Conservation (phyloP, 2,888 invertebrate species). For the Himalopsyche japonica region DNA sequence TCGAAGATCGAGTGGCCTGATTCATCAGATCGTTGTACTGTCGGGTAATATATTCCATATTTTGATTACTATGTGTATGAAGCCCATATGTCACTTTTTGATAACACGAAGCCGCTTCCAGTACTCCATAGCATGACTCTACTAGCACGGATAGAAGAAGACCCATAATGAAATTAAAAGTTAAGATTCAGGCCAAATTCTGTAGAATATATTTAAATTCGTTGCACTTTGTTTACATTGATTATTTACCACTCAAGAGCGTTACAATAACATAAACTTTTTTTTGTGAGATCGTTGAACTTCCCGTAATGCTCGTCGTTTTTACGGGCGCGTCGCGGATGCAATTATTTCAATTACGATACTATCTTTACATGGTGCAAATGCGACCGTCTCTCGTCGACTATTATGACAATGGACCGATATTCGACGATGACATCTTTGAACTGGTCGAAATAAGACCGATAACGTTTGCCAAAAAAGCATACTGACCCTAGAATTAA, state of each 20-base stretch:
- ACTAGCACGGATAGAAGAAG: conserved; percentile 74
- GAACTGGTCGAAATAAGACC: conserved; percentile 62
- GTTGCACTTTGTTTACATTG: neutral
- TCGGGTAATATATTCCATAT: conserved; percentile 53
- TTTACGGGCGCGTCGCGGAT: neutral
- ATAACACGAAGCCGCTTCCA: conserved; percentile 68
- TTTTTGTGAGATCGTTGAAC: neutral
- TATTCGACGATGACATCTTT: conserved; percentile 57
- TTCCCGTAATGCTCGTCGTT: neutral
- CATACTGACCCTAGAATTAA: conserved; percentile 55
- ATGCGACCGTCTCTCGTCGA: conserved; percentile 24
- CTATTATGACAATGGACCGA: conserved; percentile 46
- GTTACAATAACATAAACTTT: neutral
- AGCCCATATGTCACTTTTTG: conserved; percentile 57
- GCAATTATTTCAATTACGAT: neutral
- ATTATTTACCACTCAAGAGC: neutral
- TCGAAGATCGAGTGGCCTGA: conserved; percentile 46
- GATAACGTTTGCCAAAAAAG: conserved; percentile 58
- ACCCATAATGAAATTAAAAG: conserved; percentile 62
- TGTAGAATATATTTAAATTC: neutral
- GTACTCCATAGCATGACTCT: conserved; percentile 70
- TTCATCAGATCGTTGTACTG: conserved; percentile 52
- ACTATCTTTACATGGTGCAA: conserved; percentile 30
- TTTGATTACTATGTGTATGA: conserved; percentile 51
- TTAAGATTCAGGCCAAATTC: neutral